Percentiles rank a stretch among this genome's conserved stretches.
These are phyloP conservation scores for Stylophora pistillata DNA, from an alignment of 64 coral and sea anemone species.

Conservation along the genomic window DNA sequence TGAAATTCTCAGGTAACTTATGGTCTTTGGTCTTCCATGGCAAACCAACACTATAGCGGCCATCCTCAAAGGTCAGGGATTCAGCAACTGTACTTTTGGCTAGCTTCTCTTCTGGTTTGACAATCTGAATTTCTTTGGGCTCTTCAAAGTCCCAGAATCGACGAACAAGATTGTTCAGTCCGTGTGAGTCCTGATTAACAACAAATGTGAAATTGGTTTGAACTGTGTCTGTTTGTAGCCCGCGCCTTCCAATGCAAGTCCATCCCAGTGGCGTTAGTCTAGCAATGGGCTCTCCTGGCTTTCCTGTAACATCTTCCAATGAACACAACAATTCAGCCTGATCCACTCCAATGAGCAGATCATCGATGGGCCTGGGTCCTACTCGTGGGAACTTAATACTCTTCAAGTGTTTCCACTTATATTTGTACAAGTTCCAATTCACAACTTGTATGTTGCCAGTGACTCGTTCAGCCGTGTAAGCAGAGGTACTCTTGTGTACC, in stretches of 20 bases:
- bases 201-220: slow-evolving; percentile 53
- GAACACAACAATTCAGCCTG: slow-evolving; percentile 57
- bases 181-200: not conserved
- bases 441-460: slow-evolving; percentile 68
- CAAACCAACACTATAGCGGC: slow-evolving; percentile 40
- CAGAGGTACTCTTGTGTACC: slow-evolving; percentile 7
- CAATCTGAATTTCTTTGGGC: slow-evolving; percentile 20
- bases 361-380: slow-evolving; percentile 33
- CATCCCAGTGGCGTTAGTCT: slow-evolving; percentile 73
- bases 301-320: slow-evolving; percentile 44
- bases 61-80: slow-evolving; percentile 25
- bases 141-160: slow-evolving; percentile 74
- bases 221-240: not conserved
- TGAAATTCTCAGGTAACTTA: slow-evolving; percentile 53
- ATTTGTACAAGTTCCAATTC: slow-evolving; percentile 47
- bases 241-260: not conserved
- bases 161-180: slow-evolving; percentile 46
- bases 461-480: slow-evolving; percentile 47
- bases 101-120: slow-evolving; percentile 57
- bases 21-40: slow-evolving; percentile 42
- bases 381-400: slow-evolving; percentile 49
- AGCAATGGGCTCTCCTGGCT: slow-evolving; percentile 64
- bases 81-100: slow-evolving; percentile 15
- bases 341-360: slow-evolving; percentile 67
- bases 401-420: slow-evolving; percentile 34